Base-by-base conservation (phyloP, 2,888 invertebrate genomes). In the Cryptophagus acutangulus region DNA sequence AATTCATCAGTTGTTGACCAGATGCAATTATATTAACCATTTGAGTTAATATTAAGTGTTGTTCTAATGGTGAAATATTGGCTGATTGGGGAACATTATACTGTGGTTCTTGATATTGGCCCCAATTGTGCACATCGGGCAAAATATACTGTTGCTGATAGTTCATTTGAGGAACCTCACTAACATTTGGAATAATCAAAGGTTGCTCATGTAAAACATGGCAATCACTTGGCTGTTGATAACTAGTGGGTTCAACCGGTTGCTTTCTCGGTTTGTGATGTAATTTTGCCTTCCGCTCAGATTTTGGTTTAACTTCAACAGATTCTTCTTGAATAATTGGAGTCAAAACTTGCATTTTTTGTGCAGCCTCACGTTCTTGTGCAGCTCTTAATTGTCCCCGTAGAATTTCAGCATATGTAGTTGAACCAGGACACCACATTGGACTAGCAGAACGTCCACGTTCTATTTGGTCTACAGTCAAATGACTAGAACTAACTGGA, bases 341-440 rank as follows among this genome's bases (percentile, higher is more conserved):
- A n/a, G 24, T 35, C 10, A 20, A 12, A 14, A 16, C 25, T 33
- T 41, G 28, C 31, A 24, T 20, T 34, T 43, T 15, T 33, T 31
- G 16, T 17, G 38, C 12, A 17, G 33, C 28, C 29, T 52, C 40
- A 38, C 36, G 41, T 38, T 49, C 48, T 30, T 49, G 46, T 6
- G 47, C 44, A 2, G 33, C 41, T 31, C 28, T 68, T 13, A 40
- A 67, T 58, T 72, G 64, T 5, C 87, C 86, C 53, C 80, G 77
- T 45, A 88, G 75, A 48, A 89, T 82, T 69, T 87, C 86, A 33
- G 89, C 86, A 66, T 88, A 89, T 33, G 86, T 79, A 33, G 84
- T 79, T 15, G 81, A 80, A 17, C 84, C 85, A 2, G 81, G 82
- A 29, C 73, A 65, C 86, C 86, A 87, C 62, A 82, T 78, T 10